These are phyloP conservation scores for Pemphredon lugubris DNA, from an alignment of 2,888 invertebrate genomes.

Conservation along the genomic window DNA sequence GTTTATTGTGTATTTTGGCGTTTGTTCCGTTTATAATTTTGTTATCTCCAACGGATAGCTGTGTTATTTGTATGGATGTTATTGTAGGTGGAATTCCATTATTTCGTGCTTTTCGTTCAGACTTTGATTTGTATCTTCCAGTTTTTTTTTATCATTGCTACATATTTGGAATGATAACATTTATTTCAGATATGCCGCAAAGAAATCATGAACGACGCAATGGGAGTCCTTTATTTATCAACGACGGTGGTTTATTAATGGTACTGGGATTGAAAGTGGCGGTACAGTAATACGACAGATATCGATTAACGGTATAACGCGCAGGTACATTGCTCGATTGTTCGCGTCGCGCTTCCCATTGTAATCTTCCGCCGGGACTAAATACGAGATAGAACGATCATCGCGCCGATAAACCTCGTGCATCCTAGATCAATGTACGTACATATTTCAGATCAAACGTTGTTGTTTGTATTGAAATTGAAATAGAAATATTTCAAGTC, in stretches of 20 bases:
- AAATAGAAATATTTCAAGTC: too few relatives aligned
- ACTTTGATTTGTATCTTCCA: constrained; percentile 21
- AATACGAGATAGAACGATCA: too few relatives aligned
- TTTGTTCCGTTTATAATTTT: constrained; percentile 27
- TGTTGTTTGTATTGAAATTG: too few relatives aligned
- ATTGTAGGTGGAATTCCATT: constrained; percentile 3
- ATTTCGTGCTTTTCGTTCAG: constrained; percentile 1
- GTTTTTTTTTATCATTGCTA: constrained; percentile 3
- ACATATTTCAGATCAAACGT: too few relatives aligned
- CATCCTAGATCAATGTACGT: too few relatives aligned
- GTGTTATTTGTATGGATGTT: too few relatives aligned
- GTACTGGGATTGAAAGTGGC: constrained; percentile 30
- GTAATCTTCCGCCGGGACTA: too few relatives aligned
- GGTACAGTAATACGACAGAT: constrained; percentile 18
- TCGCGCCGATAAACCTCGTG: too few relatives aligned
- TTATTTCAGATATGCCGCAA: constrained; percentile 19
- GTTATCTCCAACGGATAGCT: constrained; percentile 5
- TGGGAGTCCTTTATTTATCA: constrained; percentile 23
- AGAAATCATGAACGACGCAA: constrained; percentile 19
- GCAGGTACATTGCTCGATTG: background rate
- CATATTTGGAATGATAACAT: background rate
- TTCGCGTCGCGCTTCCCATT: too few relatives aligned
- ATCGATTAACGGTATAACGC: constrained; percentile 12
- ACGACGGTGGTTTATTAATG: constrained; percentile 37
- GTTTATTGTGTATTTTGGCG: background rate